These are phyloP conservation scores for Microhierax caerulescens DNA, from an alignment of 2,797 vertebrate species.

Conservation along the genomic window DNA sequence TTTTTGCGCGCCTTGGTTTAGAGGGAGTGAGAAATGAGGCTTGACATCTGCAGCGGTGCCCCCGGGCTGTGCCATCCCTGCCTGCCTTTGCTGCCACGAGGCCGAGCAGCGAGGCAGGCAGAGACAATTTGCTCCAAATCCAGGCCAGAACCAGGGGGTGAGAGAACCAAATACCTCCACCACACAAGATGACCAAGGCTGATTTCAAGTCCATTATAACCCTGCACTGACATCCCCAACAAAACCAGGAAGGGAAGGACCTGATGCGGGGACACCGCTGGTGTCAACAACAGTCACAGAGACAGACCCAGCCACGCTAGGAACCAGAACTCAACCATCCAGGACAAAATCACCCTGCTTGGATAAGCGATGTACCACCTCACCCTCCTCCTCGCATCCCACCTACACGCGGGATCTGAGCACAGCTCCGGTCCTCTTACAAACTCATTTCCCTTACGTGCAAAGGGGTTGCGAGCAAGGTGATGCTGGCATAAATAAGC, in stretches of 20 bases:
- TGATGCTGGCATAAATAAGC: background rate
- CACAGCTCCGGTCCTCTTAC: background rate
- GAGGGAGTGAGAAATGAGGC: background rate
- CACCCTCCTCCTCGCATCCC: fast-evolving
- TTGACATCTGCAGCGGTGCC: fast-evolving
- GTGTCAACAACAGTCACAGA: background rate
- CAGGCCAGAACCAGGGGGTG: background rate
- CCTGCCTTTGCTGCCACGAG: background rate
- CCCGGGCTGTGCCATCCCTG: background rate
- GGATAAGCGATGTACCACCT: background rate
- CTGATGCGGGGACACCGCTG: background rate
- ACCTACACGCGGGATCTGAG: background rate
- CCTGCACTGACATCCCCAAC: background rate
- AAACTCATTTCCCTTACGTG: background rate
- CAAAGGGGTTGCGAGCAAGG: background rate
- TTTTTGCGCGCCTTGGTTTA: background rate
- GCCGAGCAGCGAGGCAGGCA: fast-evolving
- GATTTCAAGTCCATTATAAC: background rate
- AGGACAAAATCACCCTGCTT: background rate
- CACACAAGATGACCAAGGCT: background rate
- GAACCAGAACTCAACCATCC: background rate
- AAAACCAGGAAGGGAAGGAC: background rate
- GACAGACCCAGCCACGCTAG: background rate
- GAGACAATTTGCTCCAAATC: background rate
- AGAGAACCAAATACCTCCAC: background rate